Base-by-base conservation (phyloP, 2,888 invertebrate genomes). In the Cantharis lateralis region DNA sequence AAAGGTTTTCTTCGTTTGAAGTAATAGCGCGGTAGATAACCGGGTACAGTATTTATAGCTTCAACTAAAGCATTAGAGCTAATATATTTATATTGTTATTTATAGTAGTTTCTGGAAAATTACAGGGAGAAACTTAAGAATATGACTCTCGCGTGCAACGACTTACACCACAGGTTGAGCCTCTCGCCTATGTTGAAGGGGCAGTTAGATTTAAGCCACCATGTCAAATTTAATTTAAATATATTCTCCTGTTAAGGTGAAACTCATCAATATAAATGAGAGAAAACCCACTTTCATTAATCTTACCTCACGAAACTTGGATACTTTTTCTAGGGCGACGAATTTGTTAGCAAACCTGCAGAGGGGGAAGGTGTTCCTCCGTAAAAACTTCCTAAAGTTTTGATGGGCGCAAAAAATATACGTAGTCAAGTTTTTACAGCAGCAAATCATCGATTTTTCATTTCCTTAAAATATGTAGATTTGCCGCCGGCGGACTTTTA, bases 21-120 rank as follows among this genome's bases (percentile, higher is more conserved):
- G 83, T 85, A 85, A 85, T 84, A 83, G 83, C 83, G 79, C 78
- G 80, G 81, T 80, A 81, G 82, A 83, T 82, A 82, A 81, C 81
- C 78, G 80, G 81, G 77, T 83, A 83, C 82, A 83, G 84, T 86
- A 87, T 87, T 87, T 86, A 86, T 85, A 85, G 84, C 83, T 83
- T 83, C 83, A 86, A 86, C 84, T 85, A 84, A 84, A 85, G 84
- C 86, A 85, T 86, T 85, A 85, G 84, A 85, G 85, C 85, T 86
- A 85, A 86, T 86, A 86, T 87, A 86, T 87, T 86, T 86, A 86
- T 86, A 86, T 86, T 87, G 86, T 86, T 86, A 86, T 86, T 87
- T 86, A 86, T 85, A 82, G 86, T 85, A 83, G 84, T 84, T 85
- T 84, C 82, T 84, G 83, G 83, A 84, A 84, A 86, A 85, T 85